A percentile compares a stretch with the other conserved stretches of the same genome.
Conservation (phyloP, 2,888 invertebrate species). For the Cheilosia urbana region DNA sequence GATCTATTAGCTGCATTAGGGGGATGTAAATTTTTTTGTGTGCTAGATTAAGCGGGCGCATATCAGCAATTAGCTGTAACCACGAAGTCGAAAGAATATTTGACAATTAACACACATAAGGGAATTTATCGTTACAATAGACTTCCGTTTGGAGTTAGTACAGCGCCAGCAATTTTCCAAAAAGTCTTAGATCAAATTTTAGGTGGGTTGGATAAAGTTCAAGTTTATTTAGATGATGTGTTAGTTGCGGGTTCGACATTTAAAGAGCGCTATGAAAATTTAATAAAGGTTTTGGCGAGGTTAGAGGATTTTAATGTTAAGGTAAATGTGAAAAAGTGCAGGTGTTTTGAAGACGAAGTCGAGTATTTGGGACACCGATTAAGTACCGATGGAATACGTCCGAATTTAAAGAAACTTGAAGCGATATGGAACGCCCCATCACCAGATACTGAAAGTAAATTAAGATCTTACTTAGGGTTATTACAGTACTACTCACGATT, state of each 20-base stretch:
- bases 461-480: slow-evolving; percentile 55
- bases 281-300: slow-evolving; percentile 35
- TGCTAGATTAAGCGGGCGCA: slow-evolving; percentile 2
- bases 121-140: slow-evolving; percentile 15
- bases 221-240: slow-evolving; percentile 20
- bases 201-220: slow-evolving; percentile 52
- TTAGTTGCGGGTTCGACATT: slow-evolving; percentile 3
- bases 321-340: slow-evolving; percentile 57
- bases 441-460: slow-evolving; percentile 42
- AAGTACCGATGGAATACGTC: not conserved
- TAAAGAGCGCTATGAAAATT: slow-evolving; percentile 16
- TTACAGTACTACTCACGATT: slow-evolving; percentile 47
- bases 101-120: slow-evolving; percentile 23
- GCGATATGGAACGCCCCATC: slow-evolving; percentile 38
- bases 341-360: slow-evolving; percentile 34
- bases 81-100: not conserved
- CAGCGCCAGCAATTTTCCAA: not conserved
- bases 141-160: no score
- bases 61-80: not conserved
- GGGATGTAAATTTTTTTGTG: slow-evolving; percentile 1
- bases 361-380: not conserved
- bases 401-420: slow-evolving; percentile 17
- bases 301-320: slow-evolving; percentile 36
- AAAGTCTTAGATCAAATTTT: slow-evolving; percentile 5
- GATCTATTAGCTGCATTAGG: not conserved